Evolutionary conservation across 1,140 invertebrate species (phyloP).

Genomic region (Drosophila serrata): DNA sequence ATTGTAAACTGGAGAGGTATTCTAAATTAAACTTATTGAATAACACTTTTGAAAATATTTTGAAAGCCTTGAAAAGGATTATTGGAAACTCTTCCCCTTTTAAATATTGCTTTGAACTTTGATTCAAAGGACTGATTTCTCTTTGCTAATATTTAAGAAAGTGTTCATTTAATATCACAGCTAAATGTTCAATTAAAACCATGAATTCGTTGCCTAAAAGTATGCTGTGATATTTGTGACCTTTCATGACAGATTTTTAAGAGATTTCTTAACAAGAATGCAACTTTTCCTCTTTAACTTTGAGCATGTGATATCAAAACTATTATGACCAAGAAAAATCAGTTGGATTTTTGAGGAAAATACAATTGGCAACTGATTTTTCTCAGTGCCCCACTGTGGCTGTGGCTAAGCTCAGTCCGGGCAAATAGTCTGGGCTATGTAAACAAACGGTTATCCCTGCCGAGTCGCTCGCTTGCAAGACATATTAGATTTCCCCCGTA

Average conservation of each 20-base stretch:
- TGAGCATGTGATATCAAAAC: background rate
- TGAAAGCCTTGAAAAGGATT: accelerated
- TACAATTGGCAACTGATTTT: background rate
- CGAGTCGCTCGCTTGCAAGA: constrained; percentile 68
- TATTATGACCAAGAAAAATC: no score
- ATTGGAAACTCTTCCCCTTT: background rate
- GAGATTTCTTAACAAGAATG: background rate
- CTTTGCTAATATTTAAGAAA: no score
- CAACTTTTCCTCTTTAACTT: background rate
- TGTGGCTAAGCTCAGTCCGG: constrained; percentile 33
- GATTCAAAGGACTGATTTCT: background rate
- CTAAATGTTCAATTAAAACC: background rate
- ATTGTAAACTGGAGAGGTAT: background rate
- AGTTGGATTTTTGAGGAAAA: background rate
- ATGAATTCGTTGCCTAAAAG: background rate
- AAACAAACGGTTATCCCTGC: constrained; percentile 79
- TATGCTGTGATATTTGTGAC: background rate
- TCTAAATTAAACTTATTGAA: background rate
- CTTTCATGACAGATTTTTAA: background rate
- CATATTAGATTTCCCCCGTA: constrained; percentile 75
- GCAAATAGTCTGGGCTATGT: constrained; percentile 64
- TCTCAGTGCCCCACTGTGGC: constrained; percentile 28
- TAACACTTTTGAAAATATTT: background rate
- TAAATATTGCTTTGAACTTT: accelerated
- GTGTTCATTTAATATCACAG: background rate